Evolutionary conservation across 2,888 invertebrate species (phyloP), one percentile per base, ranked within the genome.

Genomic region (Pediacus dermestoides): DNA sequence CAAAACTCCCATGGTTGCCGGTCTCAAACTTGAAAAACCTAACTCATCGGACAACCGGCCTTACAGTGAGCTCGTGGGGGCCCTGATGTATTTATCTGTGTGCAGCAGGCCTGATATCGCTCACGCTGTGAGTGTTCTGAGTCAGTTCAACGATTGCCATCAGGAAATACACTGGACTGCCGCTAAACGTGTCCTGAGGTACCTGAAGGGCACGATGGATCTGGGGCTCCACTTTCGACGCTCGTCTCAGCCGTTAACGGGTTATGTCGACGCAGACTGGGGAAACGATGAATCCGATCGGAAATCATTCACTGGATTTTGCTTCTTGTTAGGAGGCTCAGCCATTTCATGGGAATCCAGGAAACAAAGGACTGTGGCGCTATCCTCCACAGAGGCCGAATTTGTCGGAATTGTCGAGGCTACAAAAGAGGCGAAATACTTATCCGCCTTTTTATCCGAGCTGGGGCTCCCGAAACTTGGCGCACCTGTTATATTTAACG

Each of bases 241-340:
- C 32, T 23, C 12, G 10, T 31, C 31, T 25, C 12, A 4, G 36
- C 9, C 25, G 4, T n/a, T 61, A 7, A 13, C 13, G n/a, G 57
- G 56, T n/a, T 63, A 45, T 34, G 45, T 42, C 2, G 63, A 64
- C 40, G 47, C 61, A 0, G 63, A 48, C 37, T 46, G 40, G 45
- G 43, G 26, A 10, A 39, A 31, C 32, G 33, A 37, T 27, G 16
- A 8, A n/a, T 13, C 23, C 23, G 43, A 44, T 26, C 28, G 51
- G 30, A 44, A 34, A 13, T 54, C 49, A 6, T 47, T 35, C 12
- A 36, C 44, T 10, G 47, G 52, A 1, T 49, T 45, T 40, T 30
- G 26, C 21, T 52, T 43, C 22, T 42, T 14, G 8, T 34, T 37
- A 13, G 16, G 23, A 9, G 37, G 37, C 23, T 30, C 25, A n/a